Evolutionary conservation across 1,140 invertebrate species (phyloP), one percentile per base, ranked within the genome.

Genomic region (Dinoponera quadriceps): DNA sequence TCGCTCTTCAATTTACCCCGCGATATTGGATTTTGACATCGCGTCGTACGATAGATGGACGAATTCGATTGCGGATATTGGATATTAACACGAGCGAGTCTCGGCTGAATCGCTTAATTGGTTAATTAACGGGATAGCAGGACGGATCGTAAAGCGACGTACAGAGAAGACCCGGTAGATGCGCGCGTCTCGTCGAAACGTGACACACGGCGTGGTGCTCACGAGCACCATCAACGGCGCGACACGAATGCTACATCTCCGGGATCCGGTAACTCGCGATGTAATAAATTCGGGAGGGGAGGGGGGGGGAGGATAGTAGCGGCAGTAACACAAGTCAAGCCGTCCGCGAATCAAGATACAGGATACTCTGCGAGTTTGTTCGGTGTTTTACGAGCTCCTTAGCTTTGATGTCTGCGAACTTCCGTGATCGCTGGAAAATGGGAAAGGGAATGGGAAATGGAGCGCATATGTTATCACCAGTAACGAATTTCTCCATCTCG

Each of bases 401-500:
- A 71, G n/a, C 75, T 80, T 80, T 80, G 75, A 80, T 71, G 65
- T 38, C 51, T 22, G 25, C 65, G 14, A 80, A 80, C 75, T 71
- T 71, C 18, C 9, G 22, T 63, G 51, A 69, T 57, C 63, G 38
- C 33, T 16, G 33, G 14, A 44, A 69, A 57, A 71, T 71, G 13
- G n/a, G 14, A 27, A 16, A 9, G 22, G 22, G n/a, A 77, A 38
- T 25, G 33, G 49, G 33, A 78, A 78, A 57, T 57, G 51, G 51
- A 80, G 20, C 16, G 74, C 16, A 29, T 48, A 60, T 13, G 62
- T 59, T 59, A 80, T 57, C n/a, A 11, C 27, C 14, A 25, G 18
- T 25, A 27, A 54, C n/a, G 18, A 59, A 71, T 80, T 57, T 59
- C 27, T 57, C 51, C 9, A 18, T 13, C 14, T 33, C 3, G 9